Evolutionary conservation across 2,113 vertebrate species (phyloP).

Genomic region (Galbula dea): DNA sequence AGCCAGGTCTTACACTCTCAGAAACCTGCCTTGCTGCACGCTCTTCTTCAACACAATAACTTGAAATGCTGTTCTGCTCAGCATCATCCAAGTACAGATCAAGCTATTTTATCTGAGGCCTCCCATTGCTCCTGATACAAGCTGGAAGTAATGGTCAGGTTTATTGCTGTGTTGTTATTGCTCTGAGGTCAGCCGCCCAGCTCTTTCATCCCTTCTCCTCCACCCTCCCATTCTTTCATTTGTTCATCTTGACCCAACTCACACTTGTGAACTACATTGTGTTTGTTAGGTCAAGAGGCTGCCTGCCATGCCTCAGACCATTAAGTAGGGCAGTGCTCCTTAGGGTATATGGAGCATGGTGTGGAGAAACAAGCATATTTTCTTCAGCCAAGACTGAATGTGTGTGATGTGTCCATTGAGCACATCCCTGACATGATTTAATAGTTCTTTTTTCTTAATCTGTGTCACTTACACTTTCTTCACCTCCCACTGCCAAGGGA

Average conservation of each 20-base stretch:
- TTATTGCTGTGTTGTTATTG: constrained; percentile 39
- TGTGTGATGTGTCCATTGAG: not conserved
- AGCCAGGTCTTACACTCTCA: not conserved
- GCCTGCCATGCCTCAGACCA: not conserved
- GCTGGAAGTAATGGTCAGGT: constrained; percentile 27
- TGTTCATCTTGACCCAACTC: constrained; percentile 35
- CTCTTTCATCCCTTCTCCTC: not conserved
- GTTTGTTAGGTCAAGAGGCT: constrained; percentile 32
- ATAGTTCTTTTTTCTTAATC: not conserved
- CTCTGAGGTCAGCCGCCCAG: not conserved
- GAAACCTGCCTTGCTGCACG: not conserved
- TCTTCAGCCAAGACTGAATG: not conserved
- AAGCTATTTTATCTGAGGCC: not conserved
- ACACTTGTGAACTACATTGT: not conserved
- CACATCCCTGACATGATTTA: not conserved
- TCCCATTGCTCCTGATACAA: constrained; percentile 2
- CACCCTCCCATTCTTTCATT: constrained; percentile 6
- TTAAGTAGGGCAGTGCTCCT: constrained; percentile 26
- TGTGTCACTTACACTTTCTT: not conserved
- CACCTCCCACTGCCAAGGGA: not conserved
- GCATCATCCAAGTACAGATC: not conserved
- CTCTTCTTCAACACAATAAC: not conserved
- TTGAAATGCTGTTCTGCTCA: not conserved
- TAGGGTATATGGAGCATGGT: constrained; percentile 14
- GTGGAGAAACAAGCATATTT: not conserved